Base-by-base conservation (phyloP, 2,113 vertebrate genomes). In the Lates calcarifer region DNA sequence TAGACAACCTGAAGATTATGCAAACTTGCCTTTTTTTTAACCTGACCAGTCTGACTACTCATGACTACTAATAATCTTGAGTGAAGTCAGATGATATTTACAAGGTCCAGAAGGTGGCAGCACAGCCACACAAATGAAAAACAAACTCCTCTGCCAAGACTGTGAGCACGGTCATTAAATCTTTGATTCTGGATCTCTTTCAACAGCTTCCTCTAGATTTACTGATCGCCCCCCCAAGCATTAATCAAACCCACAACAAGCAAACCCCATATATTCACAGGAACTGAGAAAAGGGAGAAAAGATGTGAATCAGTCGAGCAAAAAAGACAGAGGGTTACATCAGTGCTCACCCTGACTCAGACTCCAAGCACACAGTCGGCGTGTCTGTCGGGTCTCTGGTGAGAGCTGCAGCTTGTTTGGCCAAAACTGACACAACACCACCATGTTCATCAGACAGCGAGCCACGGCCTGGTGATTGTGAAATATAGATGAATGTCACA, bases 391-490 rank as follows among this genome's bases (percentile, higher is more conserved):
- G 96, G 91, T 99, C 98, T 5, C 94, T 94, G 49, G 94, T 96
- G 41, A 99, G 94, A 83, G 96, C 96, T 66, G 96, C 95, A 26
- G 98, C 98, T 85, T 99, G 97, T 89, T 96, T 96, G 58, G 97
- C 96, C 14, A 99, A 93, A 55, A 99, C 97, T 0, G 97, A 99
- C 78, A 99, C 95, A 45, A 99, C 94, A 0, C 98, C 98, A 0
- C 97, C 97, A 17, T 99, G 97, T 77, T 99, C 97, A 56, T 99
- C 98, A 0, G 97, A 97, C 47, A 99, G 95, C 0, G 97, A 98
- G 7, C 98, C 98, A 2, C 98, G 95, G 75, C 97, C 98, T 99
- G 70, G 0, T 18, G n/a, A 55, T 41, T 1, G 41, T 26, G 49
- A 31, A 14, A 82, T 6, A 63, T 8, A 17, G 29, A 37, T 3